A percentile compares a stretch with the other conserved stretches of the same genome.
Conservation (phyloP, 30 jellyfish, hydroid and myxozoan species). For the Cassiopea xamachana region DNA sequence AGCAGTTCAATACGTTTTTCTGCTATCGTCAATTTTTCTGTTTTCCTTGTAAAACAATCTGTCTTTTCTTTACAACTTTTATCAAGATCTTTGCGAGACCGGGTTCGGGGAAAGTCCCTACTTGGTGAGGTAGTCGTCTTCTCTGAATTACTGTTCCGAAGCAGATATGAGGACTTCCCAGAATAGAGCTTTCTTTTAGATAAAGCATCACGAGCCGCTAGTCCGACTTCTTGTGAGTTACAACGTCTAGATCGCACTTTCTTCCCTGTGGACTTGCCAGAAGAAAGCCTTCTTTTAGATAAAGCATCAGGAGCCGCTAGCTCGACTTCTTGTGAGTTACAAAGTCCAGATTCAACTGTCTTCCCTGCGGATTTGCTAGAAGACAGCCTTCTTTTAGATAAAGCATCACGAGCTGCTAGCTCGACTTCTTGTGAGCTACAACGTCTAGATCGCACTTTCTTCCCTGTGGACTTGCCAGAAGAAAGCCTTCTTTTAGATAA, state of each 20-base stretch:
- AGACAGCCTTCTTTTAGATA: background rate
- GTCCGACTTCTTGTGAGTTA: no score
- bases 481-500: background rate
- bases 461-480: background rate
- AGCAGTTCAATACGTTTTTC: background rate
- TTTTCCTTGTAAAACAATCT: background rate
- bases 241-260: no score
- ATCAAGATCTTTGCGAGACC: background rate
- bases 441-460: no score
- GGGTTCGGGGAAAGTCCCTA: background rate
- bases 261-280: background rate
- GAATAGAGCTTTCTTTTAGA: background rate
- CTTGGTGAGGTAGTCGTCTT: background rate
- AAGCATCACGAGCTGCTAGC: background rate
- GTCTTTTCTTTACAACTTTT: background rate
- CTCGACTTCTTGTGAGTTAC: no score
- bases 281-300: background rate
- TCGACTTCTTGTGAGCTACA: no score
- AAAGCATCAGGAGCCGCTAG: background rate
- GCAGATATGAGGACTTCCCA: background rate
- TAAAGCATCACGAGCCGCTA: background rate
- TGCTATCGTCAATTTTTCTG: background rate
- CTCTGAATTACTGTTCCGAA: background rate
- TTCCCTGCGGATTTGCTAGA: no score
- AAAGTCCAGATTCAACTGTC: no score